Evolutionary conservation across 2,113 vertebrate species (phyloP), one percentile per base, ranked within the genome.

Genomic region (Tautogolabrus adspersus): DNA sequence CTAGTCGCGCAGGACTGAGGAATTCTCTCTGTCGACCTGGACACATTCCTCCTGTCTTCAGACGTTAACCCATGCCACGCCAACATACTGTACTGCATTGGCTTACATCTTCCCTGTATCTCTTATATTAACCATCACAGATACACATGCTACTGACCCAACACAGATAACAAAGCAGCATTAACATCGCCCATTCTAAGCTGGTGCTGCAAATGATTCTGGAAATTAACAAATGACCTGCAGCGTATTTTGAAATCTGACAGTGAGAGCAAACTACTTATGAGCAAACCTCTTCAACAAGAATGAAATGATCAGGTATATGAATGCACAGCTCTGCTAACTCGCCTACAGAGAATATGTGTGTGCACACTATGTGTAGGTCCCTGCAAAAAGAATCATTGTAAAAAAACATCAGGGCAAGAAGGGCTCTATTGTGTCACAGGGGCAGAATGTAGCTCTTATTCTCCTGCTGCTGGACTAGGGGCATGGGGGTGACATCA

Each of bases 11-110:
- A 83, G 72, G 87, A 86, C 90, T 85, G 83, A 90, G 89, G 91
- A 93, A 93, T 92, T 93, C 84, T 88, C 80, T 80, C 85, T 21
- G 79, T 86, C 79, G 75, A 87, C 87, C 87, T 72, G 80, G 85
- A 92, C 88, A 88, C 92, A 93, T 94, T 93, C 90, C 88, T 89
- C 85, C 76, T 11, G 76, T 83, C 81, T 76, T 85, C 84, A 91
- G 81, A 85, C 42, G n/a, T 90, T 87, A 92, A 92, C 92, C 88
- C 89, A 62, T 81, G 68, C 75, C 61, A 47, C 58, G 38, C 88
- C 85, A 51, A 34, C 69, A 10, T 12, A 76, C 74, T 85, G 81
- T 84, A 83, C 72, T 19, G 74, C 74, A 52, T 62, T 12, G 26
- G 52, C 42, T 56, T 12, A n/a, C 63, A 40, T 49, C 59, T 54